A percentile compares a stretch with the other conserved stretches of the same genome.
These are phyloP conservation scores for Ochropleura leucogaster DNA, from an alignment of 2,888 invertebrate species.

Conservation along the genomic window DNA sequence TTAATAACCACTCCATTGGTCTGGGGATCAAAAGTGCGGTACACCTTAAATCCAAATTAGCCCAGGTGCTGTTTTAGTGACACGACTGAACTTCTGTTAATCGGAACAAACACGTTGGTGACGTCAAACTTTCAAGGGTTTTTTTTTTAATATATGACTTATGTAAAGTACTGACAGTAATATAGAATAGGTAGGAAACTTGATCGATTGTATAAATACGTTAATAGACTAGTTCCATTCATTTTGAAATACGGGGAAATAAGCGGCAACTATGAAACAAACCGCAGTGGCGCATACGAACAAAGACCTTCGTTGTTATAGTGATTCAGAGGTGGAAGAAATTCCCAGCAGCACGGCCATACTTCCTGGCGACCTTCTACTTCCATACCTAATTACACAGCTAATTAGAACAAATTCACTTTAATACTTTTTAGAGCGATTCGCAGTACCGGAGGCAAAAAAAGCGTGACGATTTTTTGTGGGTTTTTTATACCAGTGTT, in stretches of 20 bases:
- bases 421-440: constrained; percentile 50
- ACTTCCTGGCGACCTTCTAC: constrained; percentile 72
- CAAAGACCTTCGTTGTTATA: constrained; percentile 55
- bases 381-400: constrained; percentile 65
- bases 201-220: constrained; percentile 11
- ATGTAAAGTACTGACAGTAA: neutral
- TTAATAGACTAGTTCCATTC: constrained; percentile 10
- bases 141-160: neutral
- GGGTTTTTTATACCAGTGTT: constrained; percentile 1
- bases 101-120: neutral
- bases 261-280: constrained; percentile 38
- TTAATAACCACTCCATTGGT: constrained; percentile 18
- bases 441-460: constrained; percentile 31
- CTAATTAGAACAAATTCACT: constrained; percentile 64
- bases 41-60: neutral
- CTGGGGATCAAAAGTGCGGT: too few relatives aligned
- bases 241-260: constrained; percentile 45
- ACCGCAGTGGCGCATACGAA: constrained; percentile 63
- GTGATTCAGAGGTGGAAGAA: constrained; percentile 70
- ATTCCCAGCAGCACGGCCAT: constrained; percentile 61
- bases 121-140: neutral
- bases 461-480: constrained; percentile 44
- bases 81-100: neutral
- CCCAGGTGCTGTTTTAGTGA: neutral
- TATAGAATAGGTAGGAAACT: neutral